Evolutionary conservation across 2,888 invertebrate genomes (phyloP).

Genomic region (Hydropsyche betteni): DNA sequence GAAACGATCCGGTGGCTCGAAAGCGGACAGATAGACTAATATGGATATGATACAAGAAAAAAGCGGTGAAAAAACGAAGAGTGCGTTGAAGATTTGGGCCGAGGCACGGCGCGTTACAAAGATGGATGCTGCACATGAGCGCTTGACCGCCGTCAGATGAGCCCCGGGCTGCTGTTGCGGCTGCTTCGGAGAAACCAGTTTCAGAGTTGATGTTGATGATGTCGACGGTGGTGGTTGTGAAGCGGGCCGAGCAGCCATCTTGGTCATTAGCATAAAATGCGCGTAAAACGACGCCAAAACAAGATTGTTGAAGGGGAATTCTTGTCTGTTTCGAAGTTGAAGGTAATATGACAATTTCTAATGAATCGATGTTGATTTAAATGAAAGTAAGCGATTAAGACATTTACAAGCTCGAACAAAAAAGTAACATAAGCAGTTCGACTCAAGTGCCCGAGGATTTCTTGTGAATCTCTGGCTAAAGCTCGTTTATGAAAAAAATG

Average conservation of each 20-base stretch:
- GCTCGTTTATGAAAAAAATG: conserved; percentile 11
- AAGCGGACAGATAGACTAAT: too few species aligned
- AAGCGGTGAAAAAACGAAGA: too few species aligned
- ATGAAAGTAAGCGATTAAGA: neutral
- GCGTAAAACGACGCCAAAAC: conserved; percentile 38
- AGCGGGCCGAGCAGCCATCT: conserved; percentile 38
- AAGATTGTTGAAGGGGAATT: conserved; percentile 3
- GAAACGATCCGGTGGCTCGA: too few species aligned
- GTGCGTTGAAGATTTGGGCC: conserved; percentile 4
- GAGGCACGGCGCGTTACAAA: conserved; percentile 18
- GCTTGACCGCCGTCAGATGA: neutral
- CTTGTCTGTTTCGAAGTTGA: neutral
- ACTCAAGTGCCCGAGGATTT: conserved; percentile 11
- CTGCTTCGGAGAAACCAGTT: conserved; percentile 39
- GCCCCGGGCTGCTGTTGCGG: conserved; percentile 18
- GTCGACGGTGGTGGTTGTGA: conserved; percentile 12
- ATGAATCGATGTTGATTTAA: neutral
- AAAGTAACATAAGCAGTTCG: neutral
- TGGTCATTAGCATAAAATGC: conserved; percentile 43
- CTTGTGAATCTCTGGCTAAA: conserved; percentile 9
- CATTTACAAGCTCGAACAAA: neutral
- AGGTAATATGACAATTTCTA: neutral
- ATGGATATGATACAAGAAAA: too few species aligned
- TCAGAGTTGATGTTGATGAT: neutral
- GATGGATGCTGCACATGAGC: conserved; percentile 14